phyloP scores from a whole-genome alignment of 2,797 vertebrate genomes.

The Peromyscus aztecus region DNA sequence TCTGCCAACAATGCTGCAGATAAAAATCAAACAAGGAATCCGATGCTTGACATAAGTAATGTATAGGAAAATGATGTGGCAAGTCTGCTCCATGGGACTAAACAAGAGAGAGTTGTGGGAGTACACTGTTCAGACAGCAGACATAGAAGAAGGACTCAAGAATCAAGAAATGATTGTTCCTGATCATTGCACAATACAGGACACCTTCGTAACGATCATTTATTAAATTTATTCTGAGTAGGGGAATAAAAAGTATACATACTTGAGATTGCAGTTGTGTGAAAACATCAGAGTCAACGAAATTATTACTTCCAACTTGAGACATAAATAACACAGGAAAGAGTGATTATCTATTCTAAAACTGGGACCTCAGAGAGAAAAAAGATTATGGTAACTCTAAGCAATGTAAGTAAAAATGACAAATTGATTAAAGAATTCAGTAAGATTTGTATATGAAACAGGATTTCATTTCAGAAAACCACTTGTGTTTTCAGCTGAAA shows the following conservation, averaged over 20 bases:
- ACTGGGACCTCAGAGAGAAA: not conserved
- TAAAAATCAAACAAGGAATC: constrained; percentile 13
- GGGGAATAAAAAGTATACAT: not conserved
- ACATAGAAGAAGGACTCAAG: not conserved
- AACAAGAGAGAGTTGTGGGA: not conserved
- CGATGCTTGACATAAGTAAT: not conserved
- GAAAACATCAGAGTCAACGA: not conserved
- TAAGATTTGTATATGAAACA: not conserved
- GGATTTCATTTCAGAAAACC: not conserved
- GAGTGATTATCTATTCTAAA: not conserved
- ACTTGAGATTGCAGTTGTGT: not conserved
- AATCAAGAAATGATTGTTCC: not conserved
- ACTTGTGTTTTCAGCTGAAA: not conserved
- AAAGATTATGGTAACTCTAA: not conserved
- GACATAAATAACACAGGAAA: not conserved
- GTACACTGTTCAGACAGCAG: not conserved
- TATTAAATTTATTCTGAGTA: constrained; percentile 5
- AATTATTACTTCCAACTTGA: not conserved
- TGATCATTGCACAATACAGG: constrained; percentile 33
- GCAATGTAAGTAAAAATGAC: not conserved
- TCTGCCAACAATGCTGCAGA: not conserved
- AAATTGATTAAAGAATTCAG: constrained; percentile 29
- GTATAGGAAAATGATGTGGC: not conserved
- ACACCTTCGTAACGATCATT: not conserved
- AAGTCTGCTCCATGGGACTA: not conserved